Evolutionary conservation across 2,113 vertebrate genomes (phyloP).

Genomic region (Mixornis gularis): DNA sequence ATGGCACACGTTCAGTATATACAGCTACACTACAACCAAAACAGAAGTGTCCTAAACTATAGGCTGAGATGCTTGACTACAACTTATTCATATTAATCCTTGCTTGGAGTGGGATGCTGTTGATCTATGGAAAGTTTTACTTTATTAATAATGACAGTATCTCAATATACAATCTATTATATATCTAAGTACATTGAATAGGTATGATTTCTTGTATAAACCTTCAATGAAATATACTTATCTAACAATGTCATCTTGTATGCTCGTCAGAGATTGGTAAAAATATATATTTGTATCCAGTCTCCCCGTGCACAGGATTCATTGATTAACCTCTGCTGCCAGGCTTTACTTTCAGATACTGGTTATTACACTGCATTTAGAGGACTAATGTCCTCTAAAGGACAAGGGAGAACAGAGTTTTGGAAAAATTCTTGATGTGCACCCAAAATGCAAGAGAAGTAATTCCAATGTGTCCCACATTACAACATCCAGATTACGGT

Average conservation of each 20-base stretch:
- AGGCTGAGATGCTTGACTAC: slow-evolving; percentile 44
- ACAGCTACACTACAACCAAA: slow-evolving; percentile 48
- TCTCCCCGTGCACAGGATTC: slow-evolving; percentile 43
- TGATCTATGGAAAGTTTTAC: slow-evolving; percentile 37
- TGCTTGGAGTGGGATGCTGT: slow-evolving; percentile 34
- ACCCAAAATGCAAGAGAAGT: slow-evolving; percentile 6
- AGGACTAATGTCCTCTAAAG: not conserved
- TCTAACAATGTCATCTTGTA: slow-evolving; percentile 51
- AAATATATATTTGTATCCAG: slow-evolving; percentile 63
- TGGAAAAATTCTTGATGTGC: slow-evolving; percentile 24
- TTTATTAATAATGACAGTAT: slow-evolving; percentile 45
- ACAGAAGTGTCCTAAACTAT: slow-evolving; percentile 35
- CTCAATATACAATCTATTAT: slow-evolving; percentile 62
- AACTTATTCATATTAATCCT: slow-evolving; percentile 31
- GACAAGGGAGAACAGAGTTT: slow-evolving; percentile 17
- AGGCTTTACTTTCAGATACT: slow-evolving; percentile 24
- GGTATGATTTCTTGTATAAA: slow-evolving; percentile 58
- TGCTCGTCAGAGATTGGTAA: slow-evolving; percentile 56
- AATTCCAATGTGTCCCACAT: not conserved
- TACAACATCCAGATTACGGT: not conserved
- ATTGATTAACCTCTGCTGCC: slow-evolving; percentile 26
- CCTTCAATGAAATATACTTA: slow-evolving; percentile 55
- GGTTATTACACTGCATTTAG: not conserved
- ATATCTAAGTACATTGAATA: slow-evolving; percentile 65
- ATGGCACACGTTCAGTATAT: slow-evolving; percentile 56